A percentile compares a stretch with the other conserved stretches of the same genome.
These are phyloP conservation scores for Vesta saturnalis DNA, from an alignment of 2,888 invertebrate genomes.

Conservation along the genomic window DNA sequence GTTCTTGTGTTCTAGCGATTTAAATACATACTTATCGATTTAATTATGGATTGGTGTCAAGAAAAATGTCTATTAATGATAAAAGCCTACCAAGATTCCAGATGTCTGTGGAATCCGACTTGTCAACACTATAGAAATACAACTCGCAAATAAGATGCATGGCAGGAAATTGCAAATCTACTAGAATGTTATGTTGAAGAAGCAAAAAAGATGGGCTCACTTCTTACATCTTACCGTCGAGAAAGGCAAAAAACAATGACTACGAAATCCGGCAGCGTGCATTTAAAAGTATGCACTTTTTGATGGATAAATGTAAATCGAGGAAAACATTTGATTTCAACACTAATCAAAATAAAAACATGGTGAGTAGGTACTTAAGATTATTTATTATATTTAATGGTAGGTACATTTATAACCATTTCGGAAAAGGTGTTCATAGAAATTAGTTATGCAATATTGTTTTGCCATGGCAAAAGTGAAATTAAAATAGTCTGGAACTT, in stretches of 20 bases:
- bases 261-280: not conserved
- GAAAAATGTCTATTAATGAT: not conserved
- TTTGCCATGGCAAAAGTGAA: not conserved
- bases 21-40: not conserved
- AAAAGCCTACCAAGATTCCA: too few relatives aligned
- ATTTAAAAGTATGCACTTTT: not conserved
- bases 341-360: too few relatives aligned
- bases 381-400: conserved; percentile 5
- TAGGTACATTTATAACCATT: too few relatives aligned
- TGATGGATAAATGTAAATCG: not conserved
- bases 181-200: not conserved
- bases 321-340: not conserved
- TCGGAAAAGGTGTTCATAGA: not conserved
- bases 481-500: not conserved
- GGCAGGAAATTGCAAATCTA: not conserved
- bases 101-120: too few relatives aligned
- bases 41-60: not conserved
- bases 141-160: not conserved
- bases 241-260: not conserved
- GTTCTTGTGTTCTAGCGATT: not conserved
- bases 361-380: not conserved
- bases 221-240: not conserved
- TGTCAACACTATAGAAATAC: not conserved
- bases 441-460: not conserved
- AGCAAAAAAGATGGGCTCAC: not conserved